A percentile compares a stretch with the other conserved stretches of the same genome.
phyloP scores from a whole-genome alignment of 2,797 vertebrate species.

The Capromys pilorides region DNA sequence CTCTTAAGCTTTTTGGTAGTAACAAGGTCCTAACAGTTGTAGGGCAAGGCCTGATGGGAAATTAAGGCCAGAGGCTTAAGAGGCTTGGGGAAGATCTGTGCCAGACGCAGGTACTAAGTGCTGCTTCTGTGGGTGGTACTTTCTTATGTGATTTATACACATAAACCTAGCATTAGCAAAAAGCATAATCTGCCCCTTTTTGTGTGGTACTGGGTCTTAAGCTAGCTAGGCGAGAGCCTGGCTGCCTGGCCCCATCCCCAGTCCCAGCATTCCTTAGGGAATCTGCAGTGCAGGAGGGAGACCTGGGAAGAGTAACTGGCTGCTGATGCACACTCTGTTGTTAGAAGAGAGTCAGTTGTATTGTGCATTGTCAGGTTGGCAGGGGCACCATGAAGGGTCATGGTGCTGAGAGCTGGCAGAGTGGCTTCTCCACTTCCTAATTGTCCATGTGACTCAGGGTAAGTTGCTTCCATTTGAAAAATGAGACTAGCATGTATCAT shows the following conservation, averaged over 20 bases:
- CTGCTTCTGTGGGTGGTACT: neutral
- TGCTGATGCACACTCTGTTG: neutral
- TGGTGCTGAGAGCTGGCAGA: neutral
- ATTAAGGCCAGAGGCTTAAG: neutral
- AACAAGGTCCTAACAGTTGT: neutral
- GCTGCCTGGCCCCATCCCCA: neutral
- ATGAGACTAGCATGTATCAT: fast-evolving
- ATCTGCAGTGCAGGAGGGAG: neutral
- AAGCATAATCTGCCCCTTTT: neutral
- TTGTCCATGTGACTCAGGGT: neutral
- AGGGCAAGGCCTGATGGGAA: neutral
- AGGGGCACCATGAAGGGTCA: neutral
- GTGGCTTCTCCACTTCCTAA: neutral
- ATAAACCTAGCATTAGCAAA: neutral
- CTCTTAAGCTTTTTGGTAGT: neutral
- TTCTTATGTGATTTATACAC: neutral
- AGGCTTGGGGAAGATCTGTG: neutral
- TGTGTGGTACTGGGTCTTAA: neutral
- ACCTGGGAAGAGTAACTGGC: neutral
- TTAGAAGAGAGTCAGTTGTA: neutral
- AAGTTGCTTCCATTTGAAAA: neutral
- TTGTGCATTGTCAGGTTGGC: neutral
- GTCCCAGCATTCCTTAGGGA: neutral
- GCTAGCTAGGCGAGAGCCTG: neutral
- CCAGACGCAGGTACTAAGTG: neutral